Base-by-base conservation (phyloP, 37 sponge, comb jelly and placozoan genomes). In the Bolinopsis microptera region DNA sequence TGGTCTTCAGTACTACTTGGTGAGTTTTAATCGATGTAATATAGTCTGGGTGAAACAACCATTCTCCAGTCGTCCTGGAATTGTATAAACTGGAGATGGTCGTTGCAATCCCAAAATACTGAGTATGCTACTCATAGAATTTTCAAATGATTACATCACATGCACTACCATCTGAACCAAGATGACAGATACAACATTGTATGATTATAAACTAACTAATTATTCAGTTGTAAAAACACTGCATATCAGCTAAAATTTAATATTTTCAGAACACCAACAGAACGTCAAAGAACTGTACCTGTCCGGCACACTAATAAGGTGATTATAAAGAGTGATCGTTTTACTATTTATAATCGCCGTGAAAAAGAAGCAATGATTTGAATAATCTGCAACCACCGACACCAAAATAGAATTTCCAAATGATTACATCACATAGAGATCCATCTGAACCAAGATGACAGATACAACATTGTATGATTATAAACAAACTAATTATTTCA, bases 91-190 rank as follows among this genome's bases (percentile, higher is more conserved):
- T n/a, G n/a, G n/a, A n/a, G n/a, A n/a, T n/a, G n/a, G n/a, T n/a
- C n/a, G n/a, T n/a, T n/a, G n/a, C n/a, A n/a, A n/a, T n/a, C n/a
- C n/a, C n/a, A n/a, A n/a, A n/a, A n/a, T n/a, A n/a, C n/a, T n/a
- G n/a, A n/a, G n/a, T n/a, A n/a, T n/a, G n/a, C n/a, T n/a, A n/a
- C n/a, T n/a, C n/a, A n/a, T n/a, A n/a, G n/a, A n/a, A n/a, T n/a
- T 48, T 48, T 72, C 75, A 72, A 28, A 72, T 72, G 75, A 72
- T 72, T 72, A 72, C 75, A 72, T 30, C n/a, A 41, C 90, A 86
- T 86, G 90, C 90, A 86, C 90, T 86, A 86, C 90, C 90, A 86
- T 86, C 90, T 39, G 90, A 86, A 1, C 21, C 75, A 30, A 30
- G 27, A 72, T 30, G 31, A n/a, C n/a, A 21, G 13, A 72, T 72